A percentile compares a stretch with the other conserved stretches of the same genome.
These are phyloP conservation scores for Liparis tanakae DNA, from an alignment of 2,797 vertebrate species.

Conservation along the genomic window DNA sequence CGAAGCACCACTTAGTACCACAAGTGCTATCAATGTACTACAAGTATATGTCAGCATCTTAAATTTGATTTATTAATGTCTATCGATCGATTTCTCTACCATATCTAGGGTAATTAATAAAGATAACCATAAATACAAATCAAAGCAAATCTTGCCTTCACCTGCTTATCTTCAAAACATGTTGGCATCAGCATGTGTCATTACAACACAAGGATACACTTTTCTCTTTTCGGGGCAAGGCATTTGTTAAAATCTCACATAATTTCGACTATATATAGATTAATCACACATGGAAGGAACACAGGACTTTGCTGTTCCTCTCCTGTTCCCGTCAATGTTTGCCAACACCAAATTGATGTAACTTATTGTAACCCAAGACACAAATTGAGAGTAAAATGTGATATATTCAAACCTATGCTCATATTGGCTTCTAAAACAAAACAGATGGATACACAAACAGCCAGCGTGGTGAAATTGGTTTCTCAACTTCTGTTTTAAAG, in stretches of 20 bases:
- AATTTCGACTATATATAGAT: background rate
- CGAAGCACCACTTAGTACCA: slow-evolving; percentile 4
- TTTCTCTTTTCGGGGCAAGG: background rate
- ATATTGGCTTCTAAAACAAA: background rate
- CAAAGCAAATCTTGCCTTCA: background rate
- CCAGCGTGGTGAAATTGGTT: background rate
- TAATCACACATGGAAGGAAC: background rate
- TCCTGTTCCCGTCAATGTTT: background rate
- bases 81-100: background rate
- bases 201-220: background rate
- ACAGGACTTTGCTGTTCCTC: background rate
- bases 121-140: background rate
- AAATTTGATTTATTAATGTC: background rate
- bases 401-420: background rate
- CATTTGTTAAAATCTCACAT: background rate
- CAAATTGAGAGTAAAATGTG: background rate
- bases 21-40: background rate
- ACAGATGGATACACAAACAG: background rate
- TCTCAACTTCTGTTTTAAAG: too few relatives aligned
- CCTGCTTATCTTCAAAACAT: background rate
- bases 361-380: too few relatives aligned
- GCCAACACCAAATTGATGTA: background rate
- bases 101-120: too few relatives aligned
- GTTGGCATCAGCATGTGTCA: background rate
- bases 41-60: background rate